Conservation (phyloP, 2,888 invertebrate genomes). For the Chrysolina oricalcia region DNA sequence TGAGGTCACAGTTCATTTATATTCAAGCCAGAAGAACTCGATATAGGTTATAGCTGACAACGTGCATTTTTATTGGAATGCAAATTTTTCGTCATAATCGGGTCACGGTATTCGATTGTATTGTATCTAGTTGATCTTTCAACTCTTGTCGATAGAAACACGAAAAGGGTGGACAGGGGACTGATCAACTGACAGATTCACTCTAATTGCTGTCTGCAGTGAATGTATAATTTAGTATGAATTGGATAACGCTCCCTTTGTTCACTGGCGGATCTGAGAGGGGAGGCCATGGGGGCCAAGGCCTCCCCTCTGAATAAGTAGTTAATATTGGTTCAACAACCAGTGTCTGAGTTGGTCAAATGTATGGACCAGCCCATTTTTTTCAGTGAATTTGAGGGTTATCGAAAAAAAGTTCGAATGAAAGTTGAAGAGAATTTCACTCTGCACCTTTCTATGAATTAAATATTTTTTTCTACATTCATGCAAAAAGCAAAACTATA, state of each 20-base stretch:
- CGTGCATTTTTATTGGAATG: conserved; percentile 39
- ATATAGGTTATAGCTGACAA: conserved; percentile 36
- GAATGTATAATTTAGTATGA: background rate
- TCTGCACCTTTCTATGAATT: too few relatives aligned
- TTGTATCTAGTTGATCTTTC: conserved; percentile 20
- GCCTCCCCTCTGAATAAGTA: too few relatives aligned
- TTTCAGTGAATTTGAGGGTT: too few relatives aligned
- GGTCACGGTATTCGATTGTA: conserved; percentile 38
- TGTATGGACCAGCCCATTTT: too few relatives aligned
- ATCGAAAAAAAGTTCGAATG: too few relatives aligned
- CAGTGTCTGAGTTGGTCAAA: too few relatives aligned
- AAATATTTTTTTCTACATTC: too few relatives aligned
- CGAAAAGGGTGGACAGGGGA: conserved; percentile 7
- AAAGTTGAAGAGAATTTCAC: too few relatives aligned
- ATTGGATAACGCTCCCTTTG: background rate
- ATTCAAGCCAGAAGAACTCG: conserved; percentile 18
- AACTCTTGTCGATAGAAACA: conserved; percentile 6
- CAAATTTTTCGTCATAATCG: conserved; percentile 36
- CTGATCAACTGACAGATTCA: conserved; percentile 1
- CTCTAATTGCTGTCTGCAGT: background rate
- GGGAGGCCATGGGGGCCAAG: too few relatives aligned
- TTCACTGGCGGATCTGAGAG: too few relatives aligned
- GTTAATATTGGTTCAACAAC: too few relatives aligned
- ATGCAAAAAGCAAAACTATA: too few relatives aligned
- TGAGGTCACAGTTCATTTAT: conserved; percentile 7